Evolutionary conservation across 2,888 invertebrate genomes (phyloP), one percentile per base, ranked within the genome.

Genomic region (Pristionchus arcanus): DNA sequence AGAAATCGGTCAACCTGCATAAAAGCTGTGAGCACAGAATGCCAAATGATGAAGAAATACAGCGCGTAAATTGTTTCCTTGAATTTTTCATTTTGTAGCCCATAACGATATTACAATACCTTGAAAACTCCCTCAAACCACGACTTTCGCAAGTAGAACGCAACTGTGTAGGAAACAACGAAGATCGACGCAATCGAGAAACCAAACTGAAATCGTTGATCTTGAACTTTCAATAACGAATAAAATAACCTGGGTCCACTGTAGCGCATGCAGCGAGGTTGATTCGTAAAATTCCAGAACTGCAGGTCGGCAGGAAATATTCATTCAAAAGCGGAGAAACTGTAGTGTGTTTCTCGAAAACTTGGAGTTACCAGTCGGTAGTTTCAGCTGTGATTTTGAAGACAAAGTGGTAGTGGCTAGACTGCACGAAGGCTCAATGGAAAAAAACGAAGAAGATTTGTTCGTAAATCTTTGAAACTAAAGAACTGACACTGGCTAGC

Each of bases 71-170:
- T 31, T 0, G 84, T 85, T 59, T 85, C 84, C 84, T 85, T 25
- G 0, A 49, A 81, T 5, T 74, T 37, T 21, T 5, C 21, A 74
- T 31, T 28, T 28, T 28, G 28, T 68, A 28, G 28, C 9, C 28
- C 2, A 7, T 16, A 31, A 66, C n/a, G n/a, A 25, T 21, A n/a
- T 55, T 13, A 2, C 55, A 11, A 66, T 31, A 55, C 84, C 59
- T 85, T 55, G 84, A 85, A 85, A 16, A 85, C 84, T 25, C 59
- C 59, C 49, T 85, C 84, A 59, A 85, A 85, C 84, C 84, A 85
- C 16, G 84, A 85, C 25, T 85, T 85, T 25, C 31, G 11, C 55
- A 85, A 49, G 13, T 85, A n/a, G 34, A 59, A 85, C 11, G 28
- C 25, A n/a, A 85, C 19, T 1, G 84, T 85, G 59, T 85, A 85